A percentile compares a stretch with the other conserved stretches of the same genome.
phyloP scores from a whole-genome alignment of 2,888 invertebrate species.

The Drosophila yooni region DNA sequence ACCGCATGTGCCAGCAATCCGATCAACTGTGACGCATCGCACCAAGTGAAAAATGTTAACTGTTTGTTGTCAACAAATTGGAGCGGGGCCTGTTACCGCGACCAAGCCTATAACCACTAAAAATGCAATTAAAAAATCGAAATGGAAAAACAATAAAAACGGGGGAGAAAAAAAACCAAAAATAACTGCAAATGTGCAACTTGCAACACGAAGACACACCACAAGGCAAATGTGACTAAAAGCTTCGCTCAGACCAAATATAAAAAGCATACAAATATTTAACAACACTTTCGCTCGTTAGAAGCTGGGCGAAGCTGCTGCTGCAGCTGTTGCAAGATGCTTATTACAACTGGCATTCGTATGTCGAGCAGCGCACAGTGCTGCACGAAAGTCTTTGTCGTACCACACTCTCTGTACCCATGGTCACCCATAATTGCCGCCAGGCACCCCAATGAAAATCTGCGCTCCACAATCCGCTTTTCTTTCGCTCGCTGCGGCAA shows the following conservation, averaged over 20 bases:
- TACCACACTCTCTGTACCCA: conserved; percentile 54
- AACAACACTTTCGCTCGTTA: conserved; percentile 80
- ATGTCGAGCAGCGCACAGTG: conserved; percentile 38
- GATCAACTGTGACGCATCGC: conserved; percentile 76
- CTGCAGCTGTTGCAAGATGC: neutral
- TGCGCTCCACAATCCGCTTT: conserved; percentile 65
- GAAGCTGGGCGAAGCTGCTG: conserved; percentile 63
- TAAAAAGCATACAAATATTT: conserved; percentile 61
- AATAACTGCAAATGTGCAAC: conserved; percentile 52
- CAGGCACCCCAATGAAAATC: neutral
- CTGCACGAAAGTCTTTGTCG: conserved; percentile 43
- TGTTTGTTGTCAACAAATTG: conserved; percentile 77
- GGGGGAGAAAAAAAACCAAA: conserved; percentile 25
- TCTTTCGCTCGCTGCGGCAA: conserved; percentile 27
- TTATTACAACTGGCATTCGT: conserved; percentile 1
- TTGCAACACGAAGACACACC: conserved; percentile 28
- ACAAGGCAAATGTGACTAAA: conserved; percentile 42
- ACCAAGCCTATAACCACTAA: conserved; percentile 69
- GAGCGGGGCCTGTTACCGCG: conserved; percentile 57
- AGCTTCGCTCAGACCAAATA: conserved; percentile 25
- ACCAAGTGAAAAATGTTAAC: conserved; percentile 50
- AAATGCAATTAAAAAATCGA: conserved; percentile 65
- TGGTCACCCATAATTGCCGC: conserved; percentile 69
- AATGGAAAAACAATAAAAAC: conserved; percentile 68
- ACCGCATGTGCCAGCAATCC: conserved; percentile 13